Base-by-base conservation (phyloP, 1,140 invertebrate species). In the Popillia japonica region DNA sequence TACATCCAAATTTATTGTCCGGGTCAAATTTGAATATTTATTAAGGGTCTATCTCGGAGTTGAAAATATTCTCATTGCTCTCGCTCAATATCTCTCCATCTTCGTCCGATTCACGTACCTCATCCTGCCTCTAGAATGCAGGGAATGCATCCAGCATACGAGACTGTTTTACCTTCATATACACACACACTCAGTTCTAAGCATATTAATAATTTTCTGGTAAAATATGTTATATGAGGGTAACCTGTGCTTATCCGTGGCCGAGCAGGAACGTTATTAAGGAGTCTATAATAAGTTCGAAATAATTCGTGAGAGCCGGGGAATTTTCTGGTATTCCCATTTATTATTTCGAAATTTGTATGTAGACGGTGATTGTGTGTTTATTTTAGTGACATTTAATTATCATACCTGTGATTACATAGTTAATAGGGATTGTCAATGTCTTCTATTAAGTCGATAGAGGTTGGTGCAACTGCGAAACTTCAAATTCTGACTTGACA, bases 1-100 rank as follows among this genome's bases (percentile, higher is more conserved):
- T 78, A 79, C 72, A 44, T 76, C 64, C 74, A 80, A 81, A 83
- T 83, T 83, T 83, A 83, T 83, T 75, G 76, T 64, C 17, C 76
- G 79, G 83, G 80, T 80, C 77, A 64, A 80, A 83, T 83, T 81
- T 83, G 83, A 83, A 83, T 83, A 83, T 83, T 83, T 83, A 83
- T 83, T 80, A 82, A 81, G 80, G 79, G 81, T 82, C 76, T n/a
- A 22, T 76, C 72, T 75, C 61, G 11, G 10, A 22, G 4, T 8
- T 3, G 3, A 64, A 64, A 6, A n/a, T 22, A 8, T 40, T 40
- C 11, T 41, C 20, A 6, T 6, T 42, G 17, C 10, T 23, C 44
- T 20, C 74, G 22, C 27, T 79, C 73, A 23, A 48, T 34, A 40
- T 64, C 34, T 64, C 59, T 72, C 11, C 55, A 73, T 77, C 61